Conservation (phyloP, 1,140 invertebrate genomes). For the Adelges cooleyi region DNA sequence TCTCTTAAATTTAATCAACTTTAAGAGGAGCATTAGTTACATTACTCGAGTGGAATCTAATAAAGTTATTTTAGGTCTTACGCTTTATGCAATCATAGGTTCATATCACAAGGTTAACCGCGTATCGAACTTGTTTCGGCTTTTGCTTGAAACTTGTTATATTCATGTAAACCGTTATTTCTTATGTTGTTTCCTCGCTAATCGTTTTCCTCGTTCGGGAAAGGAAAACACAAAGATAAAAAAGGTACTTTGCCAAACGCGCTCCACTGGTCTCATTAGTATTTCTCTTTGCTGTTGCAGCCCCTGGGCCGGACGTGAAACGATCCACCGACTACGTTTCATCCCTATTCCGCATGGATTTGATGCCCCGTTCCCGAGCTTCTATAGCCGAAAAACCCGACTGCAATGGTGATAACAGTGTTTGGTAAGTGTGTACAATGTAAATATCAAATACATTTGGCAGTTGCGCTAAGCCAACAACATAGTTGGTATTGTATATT, state of each 20-base stretch:
- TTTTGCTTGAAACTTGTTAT: too few species aligned
- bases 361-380: constrained; percentile 45
- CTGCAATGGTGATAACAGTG: not conserved
- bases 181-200: not conserved
- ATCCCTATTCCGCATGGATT: constrained; percentile 60
- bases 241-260: not conserved
- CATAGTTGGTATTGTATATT: too few species aligned
- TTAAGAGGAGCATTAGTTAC: too few species aligned
- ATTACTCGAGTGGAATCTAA: too few species aligned
- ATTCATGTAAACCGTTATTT: not conserved
- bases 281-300: constrained; percentile 38
- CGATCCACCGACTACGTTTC: constrained; percentile 66
- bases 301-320: constrained; percentile 58
- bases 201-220: not conserved
- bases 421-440: not conserved
- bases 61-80: too few species aligned
- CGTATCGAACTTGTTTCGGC: too few species aligned
- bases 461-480: too few species aligned
- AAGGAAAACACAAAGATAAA: constrained; percentile 17
- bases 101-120: too few species aligned
- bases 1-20: too few species aligned
- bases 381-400: constrained; percentile 27
- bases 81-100: too few species aligned
- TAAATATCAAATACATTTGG: too few species aligned
- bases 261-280: not conserved